A percentile compares a stretch with the other conserved stretches of the same genome.
Evolutionary conservation across 2,797 vertebrate species (phyloP).

Genomic region (Takifugu ocellatus): DNA sequence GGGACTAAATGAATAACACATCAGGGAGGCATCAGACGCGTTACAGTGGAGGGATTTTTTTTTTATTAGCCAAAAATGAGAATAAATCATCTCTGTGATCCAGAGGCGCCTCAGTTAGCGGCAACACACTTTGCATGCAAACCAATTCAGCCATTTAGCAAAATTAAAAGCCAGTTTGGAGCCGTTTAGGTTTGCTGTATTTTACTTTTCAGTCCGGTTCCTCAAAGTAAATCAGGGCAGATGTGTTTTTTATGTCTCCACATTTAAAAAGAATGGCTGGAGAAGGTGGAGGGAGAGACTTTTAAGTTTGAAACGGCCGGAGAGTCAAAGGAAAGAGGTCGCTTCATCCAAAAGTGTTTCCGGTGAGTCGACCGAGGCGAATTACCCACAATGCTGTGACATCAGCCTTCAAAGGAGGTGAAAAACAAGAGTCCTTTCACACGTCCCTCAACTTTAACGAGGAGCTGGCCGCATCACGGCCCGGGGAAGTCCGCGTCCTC

Average conservation of each 20-base stretch:
- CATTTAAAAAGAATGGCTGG: not conserved
- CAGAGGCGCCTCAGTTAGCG: conserved; percentile 26
- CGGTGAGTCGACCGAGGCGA: conserved; percentile 63
- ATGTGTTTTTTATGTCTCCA: not conserved
- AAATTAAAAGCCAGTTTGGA: conserved; percentile 11
- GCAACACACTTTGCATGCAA: conserved; percentile 4
- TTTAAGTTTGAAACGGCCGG: conserved; percentile 44
- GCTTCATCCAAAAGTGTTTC: conserved; percentile 55
- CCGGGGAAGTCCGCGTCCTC: conserved; percentile 47
- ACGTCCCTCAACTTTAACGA: conserved; percentile 66
- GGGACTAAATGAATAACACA: conserved; percentile 52
- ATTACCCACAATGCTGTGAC: conserved; percentile 66
- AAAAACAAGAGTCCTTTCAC: conserved; percentile 62
- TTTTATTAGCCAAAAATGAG: conserved; percentile 24
- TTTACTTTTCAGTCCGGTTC: not conserved
- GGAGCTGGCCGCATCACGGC: conserved; percentile 48
- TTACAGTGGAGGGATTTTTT: conserved; percentile 42
- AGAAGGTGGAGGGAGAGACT: conserved; percentile 12
- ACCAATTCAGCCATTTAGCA: not conserved
- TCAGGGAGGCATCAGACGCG: conserved; percentile 53
- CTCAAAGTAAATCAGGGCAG: not conserved
- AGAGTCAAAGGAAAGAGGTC: conserved; percentile 47
- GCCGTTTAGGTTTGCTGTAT: conserved; percentile 18
- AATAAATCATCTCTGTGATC: conserved; percentile 40
- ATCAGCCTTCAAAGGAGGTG: conserved; percentile 60